Evolutionary conservation across 35 echinoderm and acorn worm genomes (phyloP).

Genomic region (Amphiura filiformis): DNA sequence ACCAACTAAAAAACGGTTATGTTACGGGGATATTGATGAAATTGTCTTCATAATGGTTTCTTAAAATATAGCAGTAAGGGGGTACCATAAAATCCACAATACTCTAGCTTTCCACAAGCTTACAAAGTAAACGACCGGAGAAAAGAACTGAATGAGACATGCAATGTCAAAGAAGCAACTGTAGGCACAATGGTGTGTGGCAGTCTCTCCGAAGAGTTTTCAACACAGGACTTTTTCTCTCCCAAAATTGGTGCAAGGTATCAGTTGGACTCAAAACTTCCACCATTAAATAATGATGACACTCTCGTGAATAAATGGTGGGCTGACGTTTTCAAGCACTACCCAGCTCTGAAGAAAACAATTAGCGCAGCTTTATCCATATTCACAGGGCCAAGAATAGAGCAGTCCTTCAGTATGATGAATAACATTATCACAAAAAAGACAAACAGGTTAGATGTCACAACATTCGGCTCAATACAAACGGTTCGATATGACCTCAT

Average conservation of each 20-base stretch:
- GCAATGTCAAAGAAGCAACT: neutral
- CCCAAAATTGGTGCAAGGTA: no score
- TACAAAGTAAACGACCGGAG: slow-evolving; percentile 18
- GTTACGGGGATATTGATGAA: slow-evolving; percentile 37
- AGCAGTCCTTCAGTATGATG: slow-evolving; percentile 53
- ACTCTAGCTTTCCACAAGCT: neutral
- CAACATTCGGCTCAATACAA: slow-evolving; percentile 41
- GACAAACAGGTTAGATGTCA: slow-evolving; percentile 19
- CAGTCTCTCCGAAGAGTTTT: slow-evolving; percentile 16
- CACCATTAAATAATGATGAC: no score
- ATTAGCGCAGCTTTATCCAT: slow-evolving; percentile 28
- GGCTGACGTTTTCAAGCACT: no score
- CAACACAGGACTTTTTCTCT: slow-evolving; percentile 18
- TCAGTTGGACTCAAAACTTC: no score
- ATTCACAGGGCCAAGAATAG: slow-evolving; percentile 48
- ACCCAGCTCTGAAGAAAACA: slow-evolving; percentile 33
- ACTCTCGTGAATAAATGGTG: no score
- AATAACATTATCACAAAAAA: slow-evolving; percentile 49
- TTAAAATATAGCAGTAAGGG: slow-evolving; percentile 28
- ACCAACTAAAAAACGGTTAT: slow-evolving; percentile 38
- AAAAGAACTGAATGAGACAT: slow-evolving; percentile 20
- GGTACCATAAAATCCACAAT: slow-evolving; percentile 42
- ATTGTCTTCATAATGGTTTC: slow-evolving; percentile 64
- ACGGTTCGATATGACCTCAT: slow-evolving; percentile 46
- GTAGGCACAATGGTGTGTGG: slow-evolving; percentile 12